These are phyloP conservation scores for Leptothorax acervorum DNA, from an alignment of 2,888 invertebrate species.

Conservation along the genomic window DNA sequence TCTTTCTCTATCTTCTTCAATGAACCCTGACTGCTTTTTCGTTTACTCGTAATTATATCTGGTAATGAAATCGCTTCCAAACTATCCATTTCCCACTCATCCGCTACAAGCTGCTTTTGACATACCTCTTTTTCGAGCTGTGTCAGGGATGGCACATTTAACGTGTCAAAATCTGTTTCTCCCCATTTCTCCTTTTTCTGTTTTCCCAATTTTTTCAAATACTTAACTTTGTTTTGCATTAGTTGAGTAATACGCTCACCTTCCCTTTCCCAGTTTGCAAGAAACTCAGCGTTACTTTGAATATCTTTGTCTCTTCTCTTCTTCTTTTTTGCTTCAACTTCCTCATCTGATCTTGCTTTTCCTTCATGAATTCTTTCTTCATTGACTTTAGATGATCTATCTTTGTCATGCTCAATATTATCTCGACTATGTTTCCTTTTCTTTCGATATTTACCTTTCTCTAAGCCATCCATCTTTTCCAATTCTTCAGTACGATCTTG, in stretches of 20 bases:
- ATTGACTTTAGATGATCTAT: conserved; percentile 25
- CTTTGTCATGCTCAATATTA: conserved; percentile 55
- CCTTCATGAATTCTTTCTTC: conserved; percentile 60
- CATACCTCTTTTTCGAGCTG: conserved; percentile 80
- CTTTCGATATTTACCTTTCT: conserved; percentile 46
- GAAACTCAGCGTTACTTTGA: conserved; percentile 68
- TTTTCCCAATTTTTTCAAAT: conserved; percentile 67
- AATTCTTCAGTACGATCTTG: conserved; percentile 13
- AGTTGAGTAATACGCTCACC: conserved; percentile 66
- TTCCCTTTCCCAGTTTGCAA: conserved; percentile 77
- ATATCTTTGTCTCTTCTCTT: conserved; percentile 66
- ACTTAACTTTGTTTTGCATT: conserved; percentile 58
- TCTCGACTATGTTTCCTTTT: conserved; percentile 61
- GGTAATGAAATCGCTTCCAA: conserved; percentile 76
- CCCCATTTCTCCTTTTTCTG: conserved; percentile 76
- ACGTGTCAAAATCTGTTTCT: conserved; percentile 81
- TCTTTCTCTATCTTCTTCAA: conserved; percentile 79
- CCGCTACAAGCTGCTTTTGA: conserved; percentile 75
- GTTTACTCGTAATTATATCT: conserved; percentile 65
- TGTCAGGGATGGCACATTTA: conserved; percentile 81
- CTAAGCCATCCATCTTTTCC: conserved; percentile 37
- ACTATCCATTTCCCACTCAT: conserved; percentile 84
- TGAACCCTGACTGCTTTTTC: conserved; percentile 38
- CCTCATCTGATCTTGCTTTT: conserved; percentile 58
- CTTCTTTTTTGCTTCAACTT: conserved; percentile 66